Percentiles rank a stretch among this genome's conserved stretches.
phyloP scores from a whole-genome alignment of 1,140 invertebrate genomes.

The silkworm (Bombyx mori) region ASM3026992v2 NC_085109.1:7604501-7605000 shows the following conservation, averaged over 20 bases:
- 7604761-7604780: no score
- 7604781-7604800: no score
- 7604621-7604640: conserved; percentile 41
- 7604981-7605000: conserved; percentile 15
- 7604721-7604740: conserved; percentile 30
- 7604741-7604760: neutral
- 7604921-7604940: no score
- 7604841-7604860: no score
- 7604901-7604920: no score
- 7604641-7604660: conserved; percentile 52
- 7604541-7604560: no score
- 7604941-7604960: conserved; percentile 21
- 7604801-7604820: no score
- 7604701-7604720: conserved; percentile 51
- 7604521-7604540: no score
- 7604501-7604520: neutral
- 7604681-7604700: conserved; percentile 58
- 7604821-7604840: no score
- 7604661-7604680: conserved; percentile 45
- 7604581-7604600: conserved; percentile 17
- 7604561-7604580: no score
- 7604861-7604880: no score
- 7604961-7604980: conserved; percentile 44
- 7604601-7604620: conserved; percentile 41
- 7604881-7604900: no score